A percentile compares a stretch with the other conserved stretches of the same genome.
These are phyloP conservation scores for Lochmaea crataegi DNA, from an alignment of 2,888 invertebrate species.

Conservation along the genomic window DNA sequence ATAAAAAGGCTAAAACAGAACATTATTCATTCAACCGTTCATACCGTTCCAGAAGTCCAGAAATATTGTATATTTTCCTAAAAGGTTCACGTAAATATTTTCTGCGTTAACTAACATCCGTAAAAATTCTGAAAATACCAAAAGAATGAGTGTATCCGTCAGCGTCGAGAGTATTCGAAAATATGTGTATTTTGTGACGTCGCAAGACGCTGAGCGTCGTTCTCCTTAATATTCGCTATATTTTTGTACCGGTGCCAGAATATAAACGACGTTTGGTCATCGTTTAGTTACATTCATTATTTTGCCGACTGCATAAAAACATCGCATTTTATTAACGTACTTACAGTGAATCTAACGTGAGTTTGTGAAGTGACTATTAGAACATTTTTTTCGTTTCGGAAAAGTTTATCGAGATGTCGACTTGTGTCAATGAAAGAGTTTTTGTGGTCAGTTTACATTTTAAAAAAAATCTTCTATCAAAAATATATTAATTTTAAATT, in stretches of 20 bases:
- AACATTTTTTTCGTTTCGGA: neutral
- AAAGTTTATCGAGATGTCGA: constrained; percentile 41
- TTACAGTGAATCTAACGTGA: constrained; percentile 8
- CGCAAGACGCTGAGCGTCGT: constrained; percentile 55
- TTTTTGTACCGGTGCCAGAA: constrained; percentile 53
- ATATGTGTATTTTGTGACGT: constrained; percentile 51
- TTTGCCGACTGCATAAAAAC: constrained; percentile 37
- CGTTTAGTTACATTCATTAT: constrained; percentile 41
- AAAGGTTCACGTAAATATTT: constrained; percentile 6
- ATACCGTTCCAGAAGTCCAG: no score
- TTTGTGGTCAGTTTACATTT: constrained; percentile 43
- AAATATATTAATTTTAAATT: no score
- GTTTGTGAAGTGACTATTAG: constrained; percentile 22
- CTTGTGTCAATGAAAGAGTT: constrained; percentile 50
- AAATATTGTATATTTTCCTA: neutral
- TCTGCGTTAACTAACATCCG: neutral
- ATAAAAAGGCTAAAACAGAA: no score
- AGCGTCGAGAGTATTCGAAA: constrained; percentile 44
- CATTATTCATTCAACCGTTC: no score
- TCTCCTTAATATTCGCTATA: constrained; percentile 57
- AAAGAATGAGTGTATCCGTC: constrained; percentile 15
- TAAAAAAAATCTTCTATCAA: no score
- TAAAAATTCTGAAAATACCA: constrained; percentile 3
- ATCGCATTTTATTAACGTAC: constrained; percentile 20
- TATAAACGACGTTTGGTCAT: constrained; percentile 52